Evolutionary conservation across 2,113 vertebrate species (phyloP), one percentile per base, ranked within the genome.

Genomic region (Excalfactoria chinensis): DNA sequence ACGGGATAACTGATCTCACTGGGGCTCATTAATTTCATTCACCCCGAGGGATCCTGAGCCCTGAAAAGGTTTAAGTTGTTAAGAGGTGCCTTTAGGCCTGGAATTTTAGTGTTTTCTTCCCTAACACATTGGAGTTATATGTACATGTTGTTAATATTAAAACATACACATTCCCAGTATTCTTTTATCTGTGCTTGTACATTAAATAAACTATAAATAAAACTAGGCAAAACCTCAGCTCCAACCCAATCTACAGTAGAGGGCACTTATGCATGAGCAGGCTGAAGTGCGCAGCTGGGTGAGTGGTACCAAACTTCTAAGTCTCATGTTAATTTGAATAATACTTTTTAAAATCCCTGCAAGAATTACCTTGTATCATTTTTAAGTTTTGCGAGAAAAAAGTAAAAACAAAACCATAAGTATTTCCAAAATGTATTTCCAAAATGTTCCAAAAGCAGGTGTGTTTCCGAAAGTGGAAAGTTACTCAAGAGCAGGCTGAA

Each of bases 171-270:
- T 58, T 66, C 23, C 21, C 1, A 0, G 5, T 62, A 77, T 14
- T 51, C 13, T 28, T 69, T 58, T 53, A 9, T 23, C 20, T 11
- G 30, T 12, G 28, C 6, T 92, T 0, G 0, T 11, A 10, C 0
- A 1, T 48, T 64, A 15, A 44, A 40, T 66, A 6, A 25, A n/a
- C 13, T 13, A 26, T 86, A 73, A 6, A 23, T 6, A 66, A 72
- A 75, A 10, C 2, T 9, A 28, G 48, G 11, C 21, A 43, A 56
- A 60, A 13, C 20, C 32, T 64, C 51, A 40, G 11, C 35, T 74
- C 60, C 46, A 35, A 22, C 18, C 6, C 43, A 23, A 9, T 8
- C n/a, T 19, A 5, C 8, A 3, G 1, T 15, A 34, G 11, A 59
- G 34, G 43, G 14, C 20, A 22, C 20, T 28, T 9, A 9, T 23